phyloP scores from a whole-genome alignment of 2,113 vertebrate species.

The Bubalus kerabau region DNA sequence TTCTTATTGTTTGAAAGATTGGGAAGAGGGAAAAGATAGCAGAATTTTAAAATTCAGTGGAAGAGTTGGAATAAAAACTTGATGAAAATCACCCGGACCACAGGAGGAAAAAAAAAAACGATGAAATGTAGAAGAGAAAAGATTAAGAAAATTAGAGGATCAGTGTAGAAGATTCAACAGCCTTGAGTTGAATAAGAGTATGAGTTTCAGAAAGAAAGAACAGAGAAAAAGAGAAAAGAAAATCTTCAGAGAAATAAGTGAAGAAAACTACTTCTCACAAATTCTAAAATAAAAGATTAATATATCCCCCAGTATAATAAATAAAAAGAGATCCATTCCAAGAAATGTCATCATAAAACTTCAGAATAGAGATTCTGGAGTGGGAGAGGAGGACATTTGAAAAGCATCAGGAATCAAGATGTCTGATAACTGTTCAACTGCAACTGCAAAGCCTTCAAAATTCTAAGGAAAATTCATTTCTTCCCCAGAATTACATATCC shows the following conservation, averaged over 20 bases:
- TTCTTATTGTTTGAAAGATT: not conserved
- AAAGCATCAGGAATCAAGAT: not conserved
- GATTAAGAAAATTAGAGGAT: not conserved
- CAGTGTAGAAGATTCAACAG: not conserved
- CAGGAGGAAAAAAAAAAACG: not conserved
- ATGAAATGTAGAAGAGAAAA: not conserved
- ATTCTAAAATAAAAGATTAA: not conserved
- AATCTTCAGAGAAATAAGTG: not conserved
- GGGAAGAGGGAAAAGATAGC: not conserved
- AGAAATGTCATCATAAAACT: not conserved
- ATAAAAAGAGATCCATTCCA: not conserved
- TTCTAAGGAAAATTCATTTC: not conserved
- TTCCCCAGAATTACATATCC: not conserved
- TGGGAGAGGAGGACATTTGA: not conserved
- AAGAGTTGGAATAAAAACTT: not conserved
- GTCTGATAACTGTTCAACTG: not conserved
- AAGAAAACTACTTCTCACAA: not conserved
- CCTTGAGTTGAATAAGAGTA: not conserved
- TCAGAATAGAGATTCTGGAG: not conserved
- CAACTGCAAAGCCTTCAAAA: not conserved
- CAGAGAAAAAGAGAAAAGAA: not conserved
- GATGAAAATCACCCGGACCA: not conserved
- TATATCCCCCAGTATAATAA: not conserved
- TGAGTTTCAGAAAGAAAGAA: not conserved
- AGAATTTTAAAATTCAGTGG: not conserved